Conservation (phyloP, 2,888 invertebrate genomes). For the Agelastica alni region DNA sequence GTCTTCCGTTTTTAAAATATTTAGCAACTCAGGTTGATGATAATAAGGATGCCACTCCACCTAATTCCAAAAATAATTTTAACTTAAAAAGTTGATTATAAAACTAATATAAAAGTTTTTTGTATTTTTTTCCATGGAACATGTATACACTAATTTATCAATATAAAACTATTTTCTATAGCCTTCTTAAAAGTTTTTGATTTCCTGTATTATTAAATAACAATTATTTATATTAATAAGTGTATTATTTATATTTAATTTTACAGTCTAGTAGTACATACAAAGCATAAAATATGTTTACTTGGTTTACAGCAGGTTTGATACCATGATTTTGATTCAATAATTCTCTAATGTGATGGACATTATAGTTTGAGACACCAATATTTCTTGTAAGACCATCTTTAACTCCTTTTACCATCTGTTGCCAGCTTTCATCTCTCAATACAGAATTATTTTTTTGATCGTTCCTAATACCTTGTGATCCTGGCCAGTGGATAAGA, state of each 20-base stretch:
- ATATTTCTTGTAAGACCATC: slow-evolving; percentile 67
- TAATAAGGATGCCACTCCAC: slow-evolving; percentile 78
- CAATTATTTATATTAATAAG: too few species aligned
- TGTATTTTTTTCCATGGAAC: too few species aligned
- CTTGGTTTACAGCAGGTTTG: slow-evolving; percentile 76
- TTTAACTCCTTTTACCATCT: slow-evolving; percentile 66
- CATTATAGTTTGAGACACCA: slow-evolving; percentile 82
- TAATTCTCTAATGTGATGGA: slow-evolving; percentile 70
- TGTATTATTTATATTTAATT: too few species aligned
- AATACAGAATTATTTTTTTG: slow-evolving; percentile 62
- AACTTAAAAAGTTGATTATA: too few species aligned
- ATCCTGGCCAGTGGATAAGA: slow-evolving; percentile 83
- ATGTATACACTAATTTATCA: too few species aligned
- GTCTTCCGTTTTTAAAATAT: slow-evolving; percentile 66
- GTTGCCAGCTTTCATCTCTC: slow-evolving; percentile 69
- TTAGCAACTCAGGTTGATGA: slow-evolving; percentile 64
- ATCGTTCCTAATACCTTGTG: slow-evolving; percentile 58
- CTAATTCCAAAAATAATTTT: background rate
- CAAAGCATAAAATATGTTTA: too few species aligned
- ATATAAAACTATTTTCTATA: too few species aligned
- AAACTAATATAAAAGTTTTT: too few species aligned
- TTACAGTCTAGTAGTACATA: too few species aligned
- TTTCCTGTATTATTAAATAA: too few species aligned
- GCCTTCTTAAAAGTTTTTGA: too few species aligned
- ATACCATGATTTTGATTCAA: slow-evolving; percentile 59